phyloP scores from a whole-genome alignment of 2,888 invertebrate species.

The Steinernema scapterisci region DNA sequence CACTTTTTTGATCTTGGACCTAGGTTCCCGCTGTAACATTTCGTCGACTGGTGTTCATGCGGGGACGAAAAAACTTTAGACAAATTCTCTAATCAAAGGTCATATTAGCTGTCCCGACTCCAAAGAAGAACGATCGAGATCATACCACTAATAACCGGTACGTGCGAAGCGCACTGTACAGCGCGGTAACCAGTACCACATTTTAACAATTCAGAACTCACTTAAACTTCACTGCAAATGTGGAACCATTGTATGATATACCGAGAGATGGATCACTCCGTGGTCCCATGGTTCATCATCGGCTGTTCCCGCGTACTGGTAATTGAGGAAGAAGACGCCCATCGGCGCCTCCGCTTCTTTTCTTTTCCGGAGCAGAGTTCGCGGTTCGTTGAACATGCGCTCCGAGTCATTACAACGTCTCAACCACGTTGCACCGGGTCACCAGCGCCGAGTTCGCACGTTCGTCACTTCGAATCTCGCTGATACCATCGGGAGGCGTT shows the following conservation, averaged over 20 bases:
- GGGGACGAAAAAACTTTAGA: background rate
- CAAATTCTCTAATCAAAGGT: slow-evolving; percentile 13
- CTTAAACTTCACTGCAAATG: background rate
- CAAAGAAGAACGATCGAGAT: background rate
- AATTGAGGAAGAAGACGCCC: too few species aligned
- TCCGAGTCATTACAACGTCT: background rate
- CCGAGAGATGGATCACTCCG: slow-evolving; percentile 7
- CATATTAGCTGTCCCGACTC: slow-evolving; percentile 3
- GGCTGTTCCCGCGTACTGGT: too few species aligned
- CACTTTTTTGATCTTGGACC: slow-evolving; percentile 14
- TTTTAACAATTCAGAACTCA: background rate
- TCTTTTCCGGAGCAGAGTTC: slow-evolving; percentile 3
- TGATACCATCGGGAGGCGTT: slow-evolving; percentile 31
- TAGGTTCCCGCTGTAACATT: slow-evolving; percentile 3
- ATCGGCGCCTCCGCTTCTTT: background rate
- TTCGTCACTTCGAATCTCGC: background rate
- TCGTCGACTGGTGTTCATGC: background rate
- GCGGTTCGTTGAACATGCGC: slow-evolving; percentile 1
- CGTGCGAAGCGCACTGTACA: slow-evolving; percentile 20
- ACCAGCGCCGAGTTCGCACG: slow-evolving; percentile 22
- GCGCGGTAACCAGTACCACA: background rate
- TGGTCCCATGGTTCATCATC: too few species aligned
- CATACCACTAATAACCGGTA: slow-evolving; percentile 28
- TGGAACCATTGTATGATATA: slow-evolving; percentile 20
- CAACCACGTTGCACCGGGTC: slow-evolving; percentile 24